Conservation (phyloP, 2,113 vertebrate species). For the Oreocharis arfaki region DNA sequence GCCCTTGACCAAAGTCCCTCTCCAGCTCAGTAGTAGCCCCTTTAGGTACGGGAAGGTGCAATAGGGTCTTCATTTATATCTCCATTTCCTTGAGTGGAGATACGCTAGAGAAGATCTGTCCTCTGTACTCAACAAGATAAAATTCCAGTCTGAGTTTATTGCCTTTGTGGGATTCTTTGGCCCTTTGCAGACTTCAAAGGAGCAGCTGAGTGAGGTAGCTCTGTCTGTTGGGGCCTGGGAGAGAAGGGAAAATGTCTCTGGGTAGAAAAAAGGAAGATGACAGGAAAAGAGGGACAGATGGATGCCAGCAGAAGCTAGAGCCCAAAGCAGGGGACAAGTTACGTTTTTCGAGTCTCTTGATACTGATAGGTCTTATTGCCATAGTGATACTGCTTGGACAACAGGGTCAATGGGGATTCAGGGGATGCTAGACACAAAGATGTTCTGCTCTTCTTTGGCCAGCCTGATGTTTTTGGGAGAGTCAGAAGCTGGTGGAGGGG, state of each 20-base stretch:
- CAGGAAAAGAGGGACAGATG: neutral
- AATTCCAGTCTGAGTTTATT: neutral
- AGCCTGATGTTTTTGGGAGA: neutral
- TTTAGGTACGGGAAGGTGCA: neutral
- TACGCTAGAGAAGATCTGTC: neutral
- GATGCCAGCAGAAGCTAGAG: neutral
- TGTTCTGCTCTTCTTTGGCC: neutral
- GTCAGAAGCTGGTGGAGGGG: neutral
- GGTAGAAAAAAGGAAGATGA: neutral
- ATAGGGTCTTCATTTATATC: neutral
- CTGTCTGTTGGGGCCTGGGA: neutral
- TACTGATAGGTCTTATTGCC: neutral
- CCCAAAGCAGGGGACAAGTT: neutral
- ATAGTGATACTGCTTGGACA: neutral
- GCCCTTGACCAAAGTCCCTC: neutral
- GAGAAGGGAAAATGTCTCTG: neutral
- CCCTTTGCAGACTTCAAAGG: neutral
- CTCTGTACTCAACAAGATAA: neutral
- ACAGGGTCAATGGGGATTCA: too few species aligned
- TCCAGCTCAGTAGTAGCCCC: neutral
- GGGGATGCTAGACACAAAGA: neutral
- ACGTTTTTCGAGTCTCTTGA: neutral
- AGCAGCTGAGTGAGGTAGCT: neutral
- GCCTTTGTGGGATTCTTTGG: neutral
- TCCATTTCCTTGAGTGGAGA: neutral